These are phyloP conservation scores for Hermetia illucens DNA, from an alignment of 1,140 invertebrate species.

Conservation along the genomic window DNA sequence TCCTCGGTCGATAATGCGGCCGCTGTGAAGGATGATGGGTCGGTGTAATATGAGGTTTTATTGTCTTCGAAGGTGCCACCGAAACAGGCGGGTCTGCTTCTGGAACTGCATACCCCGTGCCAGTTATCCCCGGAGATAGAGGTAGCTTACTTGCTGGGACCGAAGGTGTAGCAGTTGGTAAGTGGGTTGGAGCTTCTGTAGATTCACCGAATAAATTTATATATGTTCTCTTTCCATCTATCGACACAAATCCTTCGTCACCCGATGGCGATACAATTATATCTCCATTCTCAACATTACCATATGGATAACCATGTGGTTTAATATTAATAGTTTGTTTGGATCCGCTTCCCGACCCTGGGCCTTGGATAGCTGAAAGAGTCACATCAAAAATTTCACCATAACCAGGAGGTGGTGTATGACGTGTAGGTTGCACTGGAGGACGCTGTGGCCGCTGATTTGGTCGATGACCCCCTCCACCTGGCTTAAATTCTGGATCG, in stretches of 20 bases:
- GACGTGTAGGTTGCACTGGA: conserved; percentile 23
- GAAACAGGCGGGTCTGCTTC: conserved; percentile 29
- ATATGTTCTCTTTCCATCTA: conserved; percentile 79
- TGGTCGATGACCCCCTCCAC: conserved; percentile 30
- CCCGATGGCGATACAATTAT: conserved; percentile 64
- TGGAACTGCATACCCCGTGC: conserved; percentile 35
- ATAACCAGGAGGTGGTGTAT: conserved; percentile 32
- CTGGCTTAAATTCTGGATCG: conserved; percentile 61
- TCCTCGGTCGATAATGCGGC: conserved; percentile 38
- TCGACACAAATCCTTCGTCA: conserved; percentile 77
- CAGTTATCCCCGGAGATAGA: conserved; percentile 22
- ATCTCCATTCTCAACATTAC: conserved; percentile 36
- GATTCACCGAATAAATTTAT: conserved; percentile 63
- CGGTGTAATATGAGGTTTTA: conserved; percentile 6
- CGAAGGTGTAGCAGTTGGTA: conserved; percentile 13
- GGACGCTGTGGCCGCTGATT: conserved; percentile 31
- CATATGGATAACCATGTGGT: conserved; percentile 21
- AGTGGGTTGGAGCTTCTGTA: conserved; percentile 28
- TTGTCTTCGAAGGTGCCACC: conserved; percentile 10
- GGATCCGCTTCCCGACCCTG: conserved; percentile 37
- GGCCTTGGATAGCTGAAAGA: conserved; percentile 72
- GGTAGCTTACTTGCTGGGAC: conserved; percentile 19
- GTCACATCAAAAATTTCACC: conserved; percentile 81
- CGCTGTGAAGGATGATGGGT: conserved; percentile 19
- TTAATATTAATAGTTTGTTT: conserved; percentile 30